Evolutionary conservation across 2,888 invertebrate genomes (phyloP), one percentile per base, ranked within the genome.

Genomic region (Acrocera orbiculus): DNA sequence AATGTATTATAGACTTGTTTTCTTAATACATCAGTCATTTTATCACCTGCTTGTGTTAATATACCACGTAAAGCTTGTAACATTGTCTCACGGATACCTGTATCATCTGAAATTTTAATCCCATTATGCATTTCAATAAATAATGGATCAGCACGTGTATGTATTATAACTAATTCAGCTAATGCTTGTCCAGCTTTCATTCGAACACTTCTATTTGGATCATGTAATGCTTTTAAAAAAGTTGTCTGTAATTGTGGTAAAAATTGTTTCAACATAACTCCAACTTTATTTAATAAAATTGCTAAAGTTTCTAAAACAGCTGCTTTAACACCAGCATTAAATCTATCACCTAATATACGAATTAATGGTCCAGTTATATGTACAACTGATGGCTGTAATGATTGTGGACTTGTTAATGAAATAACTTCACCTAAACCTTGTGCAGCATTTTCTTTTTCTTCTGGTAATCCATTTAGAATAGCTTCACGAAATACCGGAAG

Each of bases 221-320:
- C 98, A 54, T 82, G 79, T 35, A 96, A 65, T 4, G 95, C 85
- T 63, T 95, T 95, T 33, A 95, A 69, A 64, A 98, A 96, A 13
- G 96, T 96, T 3, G 95, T 95, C 66, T 96, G 96, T 24, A 98
- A 70, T 63, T 98, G 98, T 3, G 98, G 96, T 49, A 96, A 68
- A 65, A 98, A 98, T 56, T 96, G 95, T 60, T 93, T 93, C 57
- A 98, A 63, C 77, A 90, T 81, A 23, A 79, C 73, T 27, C 92
- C 92, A 41, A 93, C 92, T 72, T 95, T 96, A 20, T 77, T 76
- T 8, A 98, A 65, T n/a, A 98, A 66, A 40, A 83, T 71, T 0
- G 90, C 89, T 16, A 98, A 65, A 0, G 93, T 92, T 56, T 95
- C 92, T 16, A 98, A 64, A 20, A 98, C 92, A 19, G 95, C 90